These are phyloP conservation scores for Mallateleia sp. DNA, from an alignment of 2,888 invertebrate genomes.

Conservation along the genomic window DNA sequence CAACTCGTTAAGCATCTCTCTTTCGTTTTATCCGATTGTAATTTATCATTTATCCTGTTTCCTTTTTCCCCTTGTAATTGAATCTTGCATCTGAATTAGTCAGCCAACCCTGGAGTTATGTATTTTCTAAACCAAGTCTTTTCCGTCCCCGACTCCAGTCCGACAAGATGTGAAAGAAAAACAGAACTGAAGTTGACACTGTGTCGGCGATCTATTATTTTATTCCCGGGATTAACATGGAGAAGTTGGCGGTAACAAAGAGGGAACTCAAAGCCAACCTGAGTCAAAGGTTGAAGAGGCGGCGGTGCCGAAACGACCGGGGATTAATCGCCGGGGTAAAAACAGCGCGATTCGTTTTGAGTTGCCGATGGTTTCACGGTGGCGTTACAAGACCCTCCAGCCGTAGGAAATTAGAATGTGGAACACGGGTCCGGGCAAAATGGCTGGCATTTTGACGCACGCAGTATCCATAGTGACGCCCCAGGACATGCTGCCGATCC, in stretches of 20 bases:
- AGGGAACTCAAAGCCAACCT: slow-evolving; percentile 6
- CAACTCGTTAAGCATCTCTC: no score
- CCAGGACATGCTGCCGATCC: slow-evolving; percentile 61
- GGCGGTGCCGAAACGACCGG: slow-evolving; percentile 31
- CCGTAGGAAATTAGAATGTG: slow-evolving; percentile 70
- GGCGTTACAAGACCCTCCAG: slow-evolving; percentile 44
- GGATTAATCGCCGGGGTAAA: slow-evolving; percentile 60
- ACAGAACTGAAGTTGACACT: slow-evolving; percentile 21
- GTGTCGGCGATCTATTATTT: slow-evolving; percentile 49
- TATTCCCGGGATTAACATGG: slow-evolving; percentile 33
- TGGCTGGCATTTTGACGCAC: slow-evolving; percentile 63
- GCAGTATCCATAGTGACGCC: slow-evolving; percentile 79
- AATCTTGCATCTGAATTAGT: not conserved
- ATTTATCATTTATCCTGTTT: no score
- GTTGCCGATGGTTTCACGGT: slow-evolving; percentile 35
- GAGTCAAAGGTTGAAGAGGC: slow-evolving; percentile 21
- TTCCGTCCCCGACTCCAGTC: not conserved
- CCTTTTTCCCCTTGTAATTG: no score
- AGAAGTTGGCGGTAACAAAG: slow-evolving; percentile 7
- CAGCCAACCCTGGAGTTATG: not conserved
- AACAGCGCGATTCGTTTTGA: slow-evolving; percentile 47
- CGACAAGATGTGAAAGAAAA: slow-evolving; percentile 1
- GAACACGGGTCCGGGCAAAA: slow-evolving; percentile 66
- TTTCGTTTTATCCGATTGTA: no score
- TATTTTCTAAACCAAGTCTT: not conserved